Base-by-base conservation (phyloP, 2,888 invertebrate genomes). In the Epistrophella euchroma region DNA sequence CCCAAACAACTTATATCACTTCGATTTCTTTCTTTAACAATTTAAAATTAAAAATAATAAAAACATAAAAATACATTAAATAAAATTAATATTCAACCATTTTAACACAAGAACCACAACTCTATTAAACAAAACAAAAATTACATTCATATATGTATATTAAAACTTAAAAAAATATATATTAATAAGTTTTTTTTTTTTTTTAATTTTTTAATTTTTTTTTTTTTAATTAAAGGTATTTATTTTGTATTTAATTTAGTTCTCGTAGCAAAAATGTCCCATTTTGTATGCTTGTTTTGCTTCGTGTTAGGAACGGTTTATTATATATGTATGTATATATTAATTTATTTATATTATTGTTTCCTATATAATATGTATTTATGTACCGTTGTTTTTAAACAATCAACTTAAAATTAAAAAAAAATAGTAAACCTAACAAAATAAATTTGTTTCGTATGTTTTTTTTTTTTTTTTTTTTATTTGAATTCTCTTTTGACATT, bases 281-380 rank as follows among this genome's bases (percentile, higher is more conserved):
- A 11, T 68, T 22, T 60, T 55, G 37, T 68, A 37, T 37, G 37
- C 35, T 73, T 19, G 47, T 22, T 66, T 62, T 83, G 45, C 60
- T 60, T 68, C 17, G 45, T 60, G 62, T 70, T 84, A 84, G 83
- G 83, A 84, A 84, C 83, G 78, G 22, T 68, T 76, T 52, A 22
- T 50, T 68, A n/a, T n/a, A n/a, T n/a, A n/a, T n/a, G n/a, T n/a
- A n/a, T n/a, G n/a, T n/a, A n/a, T 73, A 37, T 73, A 73, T 73
- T 62, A 37, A 66, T 70, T 25, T 25, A 43, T 56, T 56, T 78
- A 68, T 74, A 70, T 62, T 45, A 22, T 40, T 62, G 19, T n/a
- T 45, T 62, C 35, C 19, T 52, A 60, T 50, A 50, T 19, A 3
- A 22, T 50, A 52, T 28, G 19, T 13, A 56, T 17, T 6, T 28